A percentile compares a stretch with the other conserved stretches of the same genome.
phyloP scores from a whole-genome alignment of 2,113 vertebrate genomes.

The Gulo gulo region DNA sequence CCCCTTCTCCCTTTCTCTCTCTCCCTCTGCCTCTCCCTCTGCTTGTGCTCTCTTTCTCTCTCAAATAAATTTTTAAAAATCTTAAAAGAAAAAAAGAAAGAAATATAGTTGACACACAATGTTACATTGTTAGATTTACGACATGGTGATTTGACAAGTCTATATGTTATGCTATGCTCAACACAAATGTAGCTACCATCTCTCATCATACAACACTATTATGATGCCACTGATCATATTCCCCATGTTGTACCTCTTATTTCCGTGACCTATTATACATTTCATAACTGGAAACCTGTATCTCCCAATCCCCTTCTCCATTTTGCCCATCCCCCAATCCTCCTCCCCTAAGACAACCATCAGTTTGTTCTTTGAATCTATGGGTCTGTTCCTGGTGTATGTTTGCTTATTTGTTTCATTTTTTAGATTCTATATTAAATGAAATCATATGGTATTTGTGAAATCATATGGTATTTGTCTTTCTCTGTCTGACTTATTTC shows the following conservation, averaged over 20 bases:
- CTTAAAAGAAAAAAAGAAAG: too few relatives aligned
- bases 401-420: background rate
- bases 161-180: background rate
- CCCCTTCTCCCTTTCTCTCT: too few relatives aligned
- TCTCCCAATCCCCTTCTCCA: background rate
- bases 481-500: background rate
- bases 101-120: background rate
- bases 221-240: background rate
- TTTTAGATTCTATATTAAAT: background rate
- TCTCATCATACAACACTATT: background rate
- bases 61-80: too few relatives aligned
- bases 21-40: too few relatives aligned
- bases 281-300: background rate
- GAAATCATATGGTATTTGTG: background rate
- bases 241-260: background rate
- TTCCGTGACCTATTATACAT: background rate
- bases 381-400: background rate
- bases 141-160: background rate
- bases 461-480: background rate
- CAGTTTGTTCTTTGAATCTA: background rate
- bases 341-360: background rate
- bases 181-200: background rate
- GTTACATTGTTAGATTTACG: background rate
- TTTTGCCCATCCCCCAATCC: background rate
- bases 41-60: too few relatives aligned